Conservation (phyloP, 2,888 invertebrate species). For the Cylloceria caligata region DNA sequence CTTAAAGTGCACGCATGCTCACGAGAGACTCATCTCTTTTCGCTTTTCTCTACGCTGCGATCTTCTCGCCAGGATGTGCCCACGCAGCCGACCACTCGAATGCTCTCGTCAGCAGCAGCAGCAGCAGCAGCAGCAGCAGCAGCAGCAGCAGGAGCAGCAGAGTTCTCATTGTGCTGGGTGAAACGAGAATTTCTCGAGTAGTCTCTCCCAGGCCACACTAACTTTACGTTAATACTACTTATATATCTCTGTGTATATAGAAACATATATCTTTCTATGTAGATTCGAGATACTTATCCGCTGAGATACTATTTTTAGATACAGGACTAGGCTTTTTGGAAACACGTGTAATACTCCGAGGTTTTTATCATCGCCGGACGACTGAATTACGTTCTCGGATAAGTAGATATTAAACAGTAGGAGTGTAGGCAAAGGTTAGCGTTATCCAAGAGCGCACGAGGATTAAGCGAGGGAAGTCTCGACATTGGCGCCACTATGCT, state of each 20-base stretch:
- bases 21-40: slow-evolving; percentile 50
- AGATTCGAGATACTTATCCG: slow-evolving; percentile 57
- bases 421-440: slow-evolving; percentile 21
- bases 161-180: slow-evolving; percentile 59
- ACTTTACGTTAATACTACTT: slow-evolving; percentile 45
- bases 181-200: slow-evolving; percentile 59
- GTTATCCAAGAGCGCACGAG: slow-evolving; percentile 40
- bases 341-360: slow-evolving; percentile 48
- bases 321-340: slow-evolving; percentile 2
- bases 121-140: slow-evolving; percentile 17
- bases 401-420: not conserved
- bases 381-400: not conserved
- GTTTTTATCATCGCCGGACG: slow-evolving; percentile 25
- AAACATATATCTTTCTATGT: slow-evolving; percentile 33
- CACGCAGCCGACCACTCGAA: slow-evolving; percentile 63
- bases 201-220: slow-evolving; percentile 33
- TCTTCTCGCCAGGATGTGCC: slow-evolving; percentile 41
- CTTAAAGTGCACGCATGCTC: slow-evolving; percentile 48
- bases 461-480: slow-evolving; percentile 14
- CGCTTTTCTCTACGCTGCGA: slow-evolving; percentile 46
- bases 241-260: slow-evolving; percentile 20
- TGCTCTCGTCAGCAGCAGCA: slow-evolving; percentile 57
- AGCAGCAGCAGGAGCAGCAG: slow-evolving; percentile 2
- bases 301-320: slow-evolving; percentile 53
- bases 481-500: slow-evolving; percentile 27